Conservation (phyloP, 2,797 vertebrate genomes). For the Mormyrops boulengeri region DNA sequence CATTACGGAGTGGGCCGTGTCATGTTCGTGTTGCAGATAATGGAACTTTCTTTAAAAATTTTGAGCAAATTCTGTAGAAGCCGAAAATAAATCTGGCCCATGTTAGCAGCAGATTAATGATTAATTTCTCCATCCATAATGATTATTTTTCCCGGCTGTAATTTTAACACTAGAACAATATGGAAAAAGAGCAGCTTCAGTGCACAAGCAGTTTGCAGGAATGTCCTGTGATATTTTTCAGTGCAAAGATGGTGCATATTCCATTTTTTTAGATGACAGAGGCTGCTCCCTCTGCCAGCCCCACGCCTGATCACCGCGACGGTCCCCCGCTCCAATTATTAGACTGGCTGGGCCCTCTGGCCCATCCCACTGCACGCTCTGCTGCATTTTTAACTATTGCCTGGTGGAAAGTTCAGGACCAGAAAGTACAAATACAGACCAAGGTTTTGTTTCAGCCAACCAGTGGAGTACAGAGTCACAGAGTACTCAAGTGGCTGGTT, state of each 20-base stretch:
- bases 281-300: not conserved
- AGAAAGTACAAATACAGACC: not conserved
- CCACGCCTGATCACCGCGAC: not conserved
- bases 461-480: not conserved
- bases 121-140: not conserved
- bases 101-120: not conserved
- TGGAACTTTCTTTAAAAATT: not conserved
- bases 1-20: not conserved
- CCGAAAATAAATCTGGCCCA: not conserved
- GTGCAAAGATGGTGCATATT: not conserved
- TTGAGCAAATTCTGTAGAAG: not conserved
- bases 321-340: not conserved
- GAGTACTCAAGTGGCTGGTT: not conserved
- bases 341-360: not conserved
- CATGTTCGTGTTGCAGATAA: not conserved
- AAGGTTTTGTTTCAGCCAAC: not conserved
- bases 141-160: not conserved
- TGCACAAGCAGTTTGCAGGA: not conserved
- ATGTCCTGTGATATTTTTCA: not conserved
- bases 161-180: not conserved
- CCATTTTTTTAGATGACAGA: not conserved
- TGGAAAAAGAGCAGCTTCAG: not conserved
- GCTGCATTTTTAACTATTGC: not conserved
- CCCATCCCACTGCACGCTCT: not conserved
- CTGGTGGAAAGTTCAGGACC: not conserved